Evolutionary conservation across 23 tunicate species (phyloP), one percentile per base, ranked within the genome.

Genomic region (Trididemnum clinides): DNA sequence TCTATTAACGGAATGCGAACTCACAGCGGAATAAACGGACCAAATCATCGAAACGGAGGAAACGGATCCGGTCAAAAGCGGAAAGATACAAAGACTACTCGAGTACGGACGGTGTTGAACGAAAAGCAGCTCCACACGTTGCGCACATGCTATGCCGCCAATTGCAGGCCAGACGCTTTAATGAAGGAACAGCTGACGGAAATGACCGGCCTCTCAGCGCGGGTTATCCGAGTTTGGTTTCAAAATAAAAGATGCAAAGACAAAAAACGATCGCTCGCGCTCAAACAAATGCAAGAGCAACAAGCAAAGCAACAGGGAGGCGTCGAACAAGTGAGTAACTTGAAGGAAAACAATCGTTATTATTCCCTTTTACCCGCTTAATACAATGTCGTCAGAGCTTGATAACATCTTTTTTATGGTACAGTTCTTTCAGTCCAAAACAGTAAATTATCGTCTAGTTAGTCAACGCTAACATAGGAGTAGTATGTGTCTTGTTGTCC

Each of bases 221-320:
- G 99, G 22, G 99, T 95, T 20, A 95, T 95, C 29, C 83, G 99
- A n/a, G 99, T 95, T 51, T 95, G 99, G 99, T 95, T 95, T 38
- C 99, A 95, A 39, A 95, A 95, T 51, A 95, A 95, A 59, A 82
- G 99, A n/a, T 95, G 99, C 80, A 95, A 95, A 71, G 99, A 95
- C 84, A 95, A 95, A 71, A 95, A 95, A 64, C 50, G 95, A 44
- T 88, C 95, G 62, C 78, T 95, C 27, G 95, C 95, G 4, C 71
- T 95, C 59, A 95, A 95, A 71, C 99, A 95, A 58, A 82, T 90
- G 86, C 95, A 95, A 64, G 99, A 95, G 28, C 99, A 95, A 44
- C 95, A 90, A 44, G 88, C 86, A 33, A 95, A 95, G 37, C 95
- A 92, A 44, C 97, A 44, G 26, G 57, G 77, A 32, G 72, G 58